A percentile compares a stretch with the other conserved stretches of the same genome.
Conservation (phyloP, 1,140 invertebrate genomes). For the Andrena cerasifolii region DNA sequence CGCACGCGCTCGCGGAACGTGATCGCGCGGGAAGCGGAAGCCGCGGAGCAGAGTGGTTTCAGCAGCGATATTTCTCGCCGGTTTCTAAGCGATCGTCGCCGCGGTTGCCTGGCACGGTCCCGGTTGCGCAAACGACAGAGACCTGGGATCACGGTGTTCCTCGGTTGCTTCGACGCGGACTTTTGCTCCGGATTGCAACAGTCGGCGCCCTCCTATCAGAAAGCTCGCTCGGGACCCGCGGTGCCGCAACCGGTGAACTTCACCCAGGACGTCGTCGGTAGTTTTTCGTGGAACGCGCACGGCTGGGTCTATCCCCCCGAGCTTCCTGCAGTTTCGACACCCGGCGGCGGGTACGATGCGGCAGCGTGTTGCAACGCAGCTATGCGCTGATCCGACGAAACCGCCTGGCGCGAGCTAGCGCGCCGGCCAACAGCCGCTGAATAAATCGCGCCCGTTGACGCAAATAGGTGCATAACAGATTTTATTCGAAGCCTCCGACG, state of each 20-base stretch:
- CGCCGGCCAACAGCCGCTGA: not conserved
- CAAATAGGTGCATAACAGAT: conserved; percentile 29
- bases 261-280: not conserved
- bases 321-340: conserved; percentile 53
- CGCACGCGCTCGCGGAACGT: too few species aligned
- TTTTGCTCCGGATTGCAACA: conserved; percentile 63
- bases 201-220: conserved; percentile 15
- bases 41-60: too few species aligned
- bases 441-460: conserved; percentile 30
- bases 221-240: not conserved
- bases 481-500: not conserved
- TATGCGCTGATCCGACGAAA: conserved; percentile 50
- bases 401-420: not conserved
- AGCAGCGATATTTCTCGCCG: not conserved
- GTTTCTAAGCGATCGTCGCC: conserved; percentile 35
- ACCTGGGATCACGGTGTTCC: conserved; percentile 35
- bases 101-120: conserved; percentile 9
- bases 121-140: conserved; percentile 56
- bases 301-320: not conserved
- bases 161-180: conserved; percentile 42
- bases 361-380: conserved; percentile 47
- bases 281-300: conserved; percentile 41
- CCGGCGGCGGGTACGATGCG: not conserved
- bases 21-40: too few species aligned
- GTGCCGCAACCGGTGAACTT: conserved; percentile 33